Base-by-base conservation (phyloP, 2,888 invertebrate genomes). In the Parnassius glacialis region DNA sequence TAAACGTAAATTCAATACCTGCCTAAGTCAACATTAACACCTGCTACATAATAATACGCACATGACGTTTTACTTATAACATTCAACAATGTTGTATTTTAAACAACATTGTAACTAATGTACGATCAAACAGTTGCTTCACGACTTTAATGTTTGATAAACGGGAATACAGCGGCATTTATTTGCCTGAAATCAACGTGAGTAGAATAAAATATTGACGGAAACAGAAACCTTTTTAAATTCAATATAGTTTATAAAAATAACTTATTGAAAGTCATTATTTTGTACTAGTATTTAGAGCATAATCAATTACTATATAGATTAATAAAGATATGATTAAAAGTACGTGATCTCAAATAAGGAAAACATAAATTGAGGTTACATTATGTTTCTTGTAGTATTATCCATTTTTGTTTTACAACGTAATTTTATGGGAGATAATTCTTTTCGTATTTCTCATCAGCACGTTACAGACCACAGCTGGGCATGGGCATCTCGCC, bases 231-330 rank as follows among this genome's bases (percentile, higher is more conserved):
- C 34, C 1, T 34, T 34, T 34, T 34, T 7, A 5, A 16, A 34
- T 34, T 34, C 34, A 34, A 34, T 34, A 34, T 34, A 34, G 7
- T 1, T 34, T 7, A 34, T 34, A 34, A 34, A 34, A 7, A 13
- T 43, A 13, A 53, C 13, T 43, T 13, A 20, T 20, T 20, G 20
- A 20, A 20, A 20, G 20, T 20, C 20, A 20, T 20, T 20, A 20
- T 20, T 20, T 20, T 20, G 20, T 20, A 20, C 20, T 20, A 20
- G 20, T 20, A 20, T 20, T 20, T 20, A 44, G 47, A 56, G 45
- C 34, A 25, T 34, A 3, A 56, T 56, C 56, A 45, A 56, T 56
- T 45, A 56, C 9, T 13, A 16, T 44, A 13, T n/a, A 25, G 56
- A 56, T 56, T 47, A 56, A 34, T 10, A n/a, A 5, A 52, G 34